Evolutionary conservation across 2,888 invertebrate species (phyloP), one percentile per base, ranked within the genome.

Genomic region (Lepidochrysops patricia): DNA sequence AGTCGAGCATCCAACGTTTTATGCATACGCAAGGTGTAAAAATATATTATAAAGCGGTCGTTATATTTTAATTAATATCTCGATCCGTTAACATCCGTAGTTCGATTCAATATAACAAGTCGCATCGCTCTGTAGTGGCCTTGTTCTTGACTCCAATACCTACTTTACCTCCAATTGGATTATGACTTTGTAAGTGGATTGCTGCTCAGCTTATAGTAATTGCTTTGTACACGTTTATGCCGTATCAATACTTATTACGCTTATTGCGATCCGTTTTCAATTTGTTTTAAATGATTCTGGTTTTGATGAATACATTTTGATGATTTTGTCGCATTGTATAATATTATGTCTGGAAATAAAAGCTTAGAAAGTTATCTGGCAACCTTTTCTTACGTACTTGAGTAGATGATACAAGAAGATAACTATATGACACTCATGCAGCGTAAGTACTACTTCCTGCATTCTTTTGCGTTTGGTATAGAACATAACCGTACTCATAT

Each of bases 111-210:
- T 26, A 26, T 2, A n/a, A 50, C 50, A 50, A 50, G 25, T 50
- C 25, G 2, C 23, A 13, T 15, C 49, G 26, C 23, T 12, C 49
- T 4, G 26, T 43, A 43, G 43, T 50, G 50, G 13, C 50, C 50
- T 50, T 50, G 50, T 50, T 50, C 50, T 13, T 50, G 50, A 50
- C 50, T 50, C 50, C 50, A 26, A 50, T 50, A 50, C 50, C 50
- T 50, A 50, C 26, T 50, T 50, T 26, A 26, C 50, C 13, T 13
- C 6, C 26, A 50, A 50, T 50, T 50, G 50, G 50, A 50, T 50
- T 50, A 50, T 50, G 50, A 50, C 26, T 25, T 26, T n/a, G 50
- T 50, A 50, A 50, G 50, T 50, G 50, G 50, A 50, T 50, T 26
- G 50, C 50, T 25, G 50, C 25, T 26, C 50, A 13, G 50, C 50